Conservation (phyloP, 2,888 invertebrate species). For the Drosophila anomalata region DNA sequence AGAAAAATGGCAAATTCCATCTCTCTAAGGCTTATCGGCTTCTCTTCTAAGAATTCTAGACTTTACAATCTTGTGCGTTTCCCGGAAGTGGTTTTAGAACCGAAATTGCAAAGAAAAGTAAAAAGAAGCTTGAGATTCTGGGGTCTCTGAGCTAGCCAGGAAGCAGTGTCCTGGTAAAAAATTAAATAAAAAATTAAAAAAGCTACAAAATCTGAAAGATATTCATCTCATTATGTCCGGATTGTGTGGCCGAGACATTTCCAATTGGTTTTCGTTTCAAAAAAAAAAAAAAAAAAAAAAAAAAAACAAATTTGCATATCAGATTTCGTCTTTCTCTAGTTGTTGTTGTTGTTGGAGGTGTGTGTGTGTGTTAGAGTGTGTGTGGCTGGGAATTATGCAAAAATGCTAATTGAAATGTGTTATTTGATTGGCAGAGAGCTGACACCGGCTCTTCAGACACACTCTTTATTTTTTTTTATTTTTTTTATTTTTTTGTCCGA, state of each 20-base stretch:
- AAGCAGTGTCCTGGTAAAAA: no score
- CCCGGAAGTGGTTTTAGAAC: not conserved
- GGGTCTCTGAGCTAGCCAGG: no score
- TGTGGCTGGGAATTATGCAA: conserved; percentile 31
- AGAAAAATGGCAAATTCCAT: not conserved
- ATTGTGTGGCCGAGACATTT: conserved; percentile 41
- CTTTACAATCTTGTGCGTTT: not conserved
- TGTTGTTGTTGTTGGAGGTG: not conserved
- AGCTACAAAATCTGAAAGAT: not conserved
- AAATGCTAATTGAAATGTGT: conserved; percentile 75
- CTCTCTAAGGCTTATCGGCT: not conserved
- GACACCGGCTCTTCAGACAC: no score
- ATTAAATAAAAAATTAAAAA: not conserved
- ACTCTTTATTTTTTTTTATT: no score
- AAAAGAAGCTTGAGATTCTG: not conserved
- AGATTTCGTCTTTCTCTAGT: conserved; percentile 29
- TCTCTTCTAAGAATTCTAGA: not conserved
- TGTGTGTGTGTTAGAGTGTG: conserved; percentile 6
- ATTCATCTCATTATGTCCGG: conserved; percentile 32
- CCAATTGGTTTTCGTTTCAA: conserved; percentile 35
- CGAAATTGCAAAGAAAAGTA: not conserved
- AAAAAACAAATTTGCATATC: conserved; percentile 28
- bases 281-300: not conserved
- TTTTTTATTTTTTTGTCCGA: conserved; percentile 21
- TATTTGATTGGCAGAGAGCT: conserved; percentile 70